Base-by-base conservation (phyloP, 2,113 vertebrate genomes). In the Semnornis frantzii region DNA sequence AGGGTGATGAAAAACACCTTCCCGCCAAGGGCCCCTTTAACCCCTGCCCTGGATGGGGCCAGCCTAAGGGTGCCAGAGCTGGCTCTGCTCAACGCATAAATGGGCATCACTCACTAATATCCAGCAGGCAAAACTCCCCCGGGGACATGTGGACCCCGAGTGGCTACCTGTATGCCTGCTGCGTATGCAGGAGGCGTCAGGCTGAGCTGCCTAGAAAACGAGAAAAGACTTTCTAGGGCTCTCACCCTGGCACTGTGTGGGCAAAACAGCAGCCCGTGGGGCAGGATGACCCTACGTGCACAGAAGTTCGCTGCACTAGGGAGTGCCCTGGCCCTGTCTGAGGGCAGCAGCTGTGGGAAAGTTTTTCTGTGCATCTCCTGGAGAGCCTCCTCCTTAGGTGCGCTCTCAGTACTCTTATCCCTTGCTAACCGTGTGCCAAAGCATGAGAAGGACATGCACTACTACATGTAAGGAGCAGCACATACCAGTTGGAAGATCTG, bases 1-100 rank as follows among this genome's bases (percentile, higher is more conserved):
- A 97, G 96, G 96, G 98, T 98, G 98, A 99, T 98, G 99, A 97
- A 99, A 98, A 97, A 97, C 96, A 95, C 95, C 96, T 97, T 97
- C 85, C 62, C 62, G 27, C 93, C 92, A 78, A 92, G 90, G 21
- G 25, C 66, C 85, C 93, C 92, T 92, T 86, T 87, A 71, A 81
- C 64, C 74, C 52, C 62, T 57, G 64, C 90, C 68, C 93, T 60
- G 89, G 21, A 19, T 0, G 62, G 16, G 63, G 74, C 79, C 72
- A 82, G 93, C 82, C 18, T 0, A 1, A 85, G 78, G 94, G 82
- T 24, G 37, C 65, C 57, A 55, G 77, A 57, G 30, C 72, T 2
- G n/a, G 65, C 63, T 57, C 57, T 64, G 79, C 55, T 58, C 17
- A 1, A 25, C 18, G 42, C 0, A 0, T 75, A 85, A 76, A 39